Evolutionary conservation across 1,140 invertebrate species (phyloP).

Genomic region (Polyergus mexicanus): DNA sequence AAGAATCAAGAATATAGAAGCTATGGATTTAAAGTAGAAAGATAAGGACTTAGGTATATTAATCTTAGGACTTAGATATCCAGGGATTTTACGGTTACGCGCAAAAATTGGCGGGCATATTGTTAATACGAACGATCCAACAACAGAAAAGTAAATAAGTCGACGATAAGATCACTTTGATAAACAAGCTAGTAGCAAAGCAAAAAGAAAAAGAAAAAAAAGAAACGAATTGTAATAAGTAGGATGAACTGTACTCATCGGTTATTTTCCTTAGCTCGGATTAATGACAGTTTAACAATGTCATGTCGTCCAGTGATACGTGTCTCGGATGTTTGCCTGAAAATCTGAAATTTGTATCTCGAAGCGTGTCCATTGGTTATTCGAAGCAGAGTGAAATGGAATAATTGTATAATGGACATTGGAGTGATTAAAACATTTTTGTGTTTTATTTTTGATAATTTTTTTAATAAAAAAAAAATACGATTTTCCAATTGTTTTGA

Average conservation of each 20-base stretch:
- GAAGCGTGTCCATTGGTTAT: slow-evolving; percentile 13
- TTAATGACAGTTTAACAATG: slow-evolving; percentile 55
- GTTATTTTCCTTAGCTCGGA: slow-evolving; percentile 50
- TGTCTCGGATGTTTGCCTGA: slow-evolving; percentile 34
- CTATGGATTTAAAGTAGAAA: slow-evolving; percentile 42
- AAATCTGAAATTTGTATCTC: slow-evolving; percentile 33
- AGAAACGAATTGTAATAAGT: slow-evolving; percentile 47
- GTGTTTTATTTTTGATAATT: neutral
- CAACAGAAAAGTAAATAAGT: slow-evolving; percentile 49
- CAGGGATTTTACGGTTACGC: slow-evolving; percentile 8
- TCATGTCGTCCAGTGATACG: slow-evolving; percentile 52
- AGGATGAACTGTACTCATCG: slow-evolving; percentile 38
- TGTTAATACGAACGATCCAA: slow-evolving; percentile 36
- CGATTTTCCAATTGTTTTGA: neutral
- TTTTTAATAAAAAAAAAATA: neutral
- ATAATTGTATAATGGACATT: neutral
- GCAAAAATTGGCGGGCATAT: slow-evolving; percentile 43
- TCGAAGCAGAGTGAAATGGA: slow-evolving; percentile 29
- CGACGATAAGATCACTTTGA: slow-evolving; percentile 37
- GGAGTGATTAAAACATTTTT: neutral
- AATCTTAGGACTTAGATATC: slow-evolving; percentile 14
- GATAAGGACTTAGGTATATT: too few species aligned
- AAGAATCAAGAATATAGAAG: slow-evolving; percentile 12
- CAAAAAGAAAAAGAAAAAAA: slow-evolving; percentile 28
- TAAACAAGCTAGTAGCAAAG: slow-evolving; percentile 40